A percentile compares a stretch with the other conserved stretches of the same genome.
Conservation (phyloP, 2,797 vertebrate genomes). For the Liparis tanakae region DNA sequence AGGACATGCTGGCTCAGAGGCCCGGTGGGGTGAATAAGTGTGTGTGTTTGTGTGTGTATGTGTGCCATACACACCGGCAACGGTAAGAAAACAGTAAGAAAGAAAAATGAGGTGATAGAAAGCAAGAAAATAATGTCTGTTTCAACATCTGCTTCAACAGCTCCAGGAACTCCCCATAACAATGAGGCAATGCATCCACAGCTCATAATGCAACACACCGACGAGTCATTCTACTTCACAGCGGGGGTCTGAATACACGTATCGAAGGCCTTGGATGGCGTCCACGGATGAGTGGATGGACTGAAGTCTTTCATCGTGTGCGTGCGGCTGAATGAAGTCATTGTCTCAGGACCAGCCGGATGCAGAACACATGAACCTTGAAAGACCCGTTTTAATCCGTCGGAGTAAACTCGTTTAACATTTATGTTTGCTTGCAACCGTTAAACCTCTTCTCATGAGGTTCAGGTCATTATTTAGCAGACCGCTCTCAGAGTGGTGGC, state of each 20-base stretch:
- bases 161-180: conserved; percentile 74
- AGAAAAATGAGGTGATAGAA: conserved; percentile 36
- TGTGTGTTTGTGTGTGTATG: not conserved
- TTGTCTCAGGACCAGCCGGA: conserved; percentile 36
- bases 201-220: conserved; percentile 27
- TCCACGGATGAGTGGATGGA: conserved; percentile 24
- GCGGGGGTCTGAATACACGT: conserved; percentile 26
- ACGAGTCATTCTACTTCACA: conserved; percentile 22
- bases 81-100: conserved; percentile 9
- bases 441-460: not conserved
- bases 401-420: not conserved
- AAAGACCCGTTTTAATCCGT: not conserved
- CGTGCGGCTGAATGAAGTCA: conserved; percentile 33
- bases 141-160: conserved; percentile 69
- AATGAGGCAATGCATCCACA: conserved; percentile 57
- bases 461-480: not conserved
- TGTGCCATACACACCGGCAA: not conserved
- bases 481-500: not conserved
- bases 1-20: conserved; percentile 27
- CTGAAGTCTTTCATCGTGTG: conserved; percentile 30
- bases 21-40: conserved; percentile 31
- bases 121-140: conserved; percentile 25
- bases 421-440: not conserved
- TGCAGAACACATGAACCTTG: conserved; percentile 17
- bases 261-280: conserved; percentile 32